These are phyloP conservation scores for Sepioteuthis lessoniana DNA, from an alignment of 2,888 invertebrate genomes.

Conservation along the genomic window DNA sequence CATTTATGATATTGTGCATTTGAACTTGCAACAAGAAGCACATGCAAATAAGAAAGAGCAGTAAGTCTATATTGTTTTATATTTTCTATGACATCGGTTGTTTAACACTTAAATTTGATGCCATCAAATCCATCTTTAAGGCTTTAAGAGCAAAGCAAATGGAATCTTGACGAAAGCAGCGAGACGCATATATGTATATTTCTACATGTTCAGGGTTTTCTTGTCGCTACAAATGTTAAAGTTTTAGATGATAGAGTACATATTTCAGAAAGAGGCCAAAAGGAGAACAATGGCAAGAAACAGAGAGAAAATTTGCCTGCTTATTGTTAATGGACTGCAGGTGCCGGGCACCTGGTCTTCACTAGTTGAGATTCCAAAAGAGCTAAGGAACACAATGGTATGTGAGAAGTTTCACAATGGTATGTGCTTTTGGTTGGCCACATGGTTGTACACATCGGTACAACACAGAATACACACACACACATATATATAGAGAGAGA, in stretches of 20 bases:
- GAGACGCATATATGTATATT: no score
- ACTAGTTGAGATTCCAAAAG: background rate
- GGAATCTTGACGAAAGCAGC: no score
- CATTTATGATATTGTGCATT: no score
- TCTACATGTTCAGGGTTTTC: no score
- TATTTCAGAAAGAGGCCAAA: background rate
- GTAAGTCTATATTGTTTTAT: no score
- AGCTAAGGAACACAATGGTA: background rate
- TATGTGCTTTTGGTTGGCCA: background rate
- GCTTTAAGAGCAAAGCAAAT: no score
- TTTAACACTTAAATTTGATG: no score
- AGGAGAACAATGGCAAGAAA: background rate
- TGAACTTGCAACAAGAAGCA: no score
- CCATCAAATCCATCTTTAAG: no score
- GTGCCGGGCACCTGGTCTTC: background rate
- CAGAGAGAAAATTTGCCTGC: background rate
- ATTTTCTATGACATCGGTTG: no score
- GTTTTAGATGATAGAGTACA: background rate
- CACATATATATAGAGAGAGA: background rate
- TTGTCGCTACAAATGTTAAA: no score
- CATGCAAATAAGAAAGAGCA: no score
- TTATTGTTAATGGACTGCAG: background rate
- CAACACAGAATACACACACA: background rate
- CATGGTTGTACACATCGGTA: background rate
- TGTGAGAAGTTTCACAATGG: background rate